Evolutionary conservation across 2,797 vertebrate genomes (phyloP), one percentile per base, ranked within the genome.

Genomic region (Paedocypris micromegethes): DNA sequence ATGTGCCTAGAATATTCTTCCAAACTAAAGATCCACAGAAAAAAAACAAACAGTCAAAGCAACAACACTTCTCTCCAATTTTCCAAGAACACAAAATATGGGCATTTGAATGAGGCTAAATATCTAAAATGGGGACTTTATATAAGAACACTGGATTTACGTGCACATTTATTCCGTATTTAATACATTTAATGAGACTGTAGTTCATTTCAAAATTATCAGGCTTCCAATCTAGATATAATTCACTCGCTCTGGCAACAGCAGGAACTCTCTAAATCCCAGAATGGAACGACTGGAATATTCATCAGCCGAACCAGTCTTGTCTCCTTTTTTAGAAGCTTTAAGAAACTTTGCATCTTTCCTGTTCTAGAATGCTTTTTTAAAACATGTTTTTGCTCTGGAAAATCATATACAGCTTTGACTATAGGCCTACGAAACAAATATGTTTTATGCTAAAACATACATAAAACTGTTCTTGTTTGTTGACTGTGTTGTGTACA

Each of bases 31-130:
- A 23, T 23, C 23, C 23, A 23, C 23, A 23, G 23, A 23, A 23
- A 23, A 63, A 87, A 88, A 81, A 76, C 78, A 86, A 89, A 81
- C 81, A 83, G 81, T 75, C 77, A 66, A 77, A 79, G 75, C 80
- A 75, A 78, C 79, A 73, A 65, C 55, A 69, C 76, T 66, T 83
- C 77, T 57, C 77, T 78, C 61, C 71, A 68, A 81, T 83, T 85
- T 85, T 86, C 84, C 83, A 85, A 82, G 78, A 86, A 78, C 72
- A 4, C 57, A 57, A 52, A 56, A 59, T 55, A 52, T 23, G 23
- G 23, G 23, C 23, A 23, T 23, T 1, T 1, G 23, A 23, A 23
- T 23, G 23, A 23, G 23, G 23, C 23, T 23, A 23, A 23, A 23
- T 23, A 23, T 23, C 23, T 23, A 23, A 23, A 23, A 23, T 23